Evolutionary conservation across 2,888 invertebrate genomes (phyloP).

Genomic region (Nasonia oneida): DNA sequence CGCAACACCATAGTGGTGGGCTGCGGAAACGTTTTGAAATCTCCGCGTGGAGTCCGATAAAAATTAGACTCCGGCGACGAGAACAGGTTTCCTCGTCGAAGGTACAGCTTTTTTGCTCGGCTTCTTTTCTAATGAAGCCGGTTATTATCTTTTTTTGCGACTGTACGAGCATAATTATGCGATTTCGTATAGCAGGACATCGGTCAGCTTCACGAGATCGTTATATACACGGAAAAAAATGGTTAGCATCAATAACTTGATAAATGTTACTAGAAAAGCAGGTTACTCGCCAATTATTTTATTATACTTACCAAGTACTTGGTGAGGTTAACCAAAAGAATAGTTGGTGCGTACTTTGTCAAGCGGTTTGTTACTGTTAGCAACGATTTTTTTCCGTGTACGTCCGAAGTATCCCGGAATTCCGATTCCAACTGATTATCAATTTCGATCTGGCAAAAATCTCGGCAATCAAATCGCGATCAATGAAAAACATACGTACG

Average conservation of each 20-base stretch:
- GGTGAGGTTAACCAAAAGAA: too few relatives aligned
- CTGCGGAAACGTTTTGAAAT: not conserved
- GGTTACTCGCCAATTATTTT: too few relatives aligned
- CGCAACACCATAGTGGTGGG: not conserved
- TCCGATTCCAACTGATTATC: not conserved
- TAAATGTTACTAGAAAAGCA: too few relatives aligned
- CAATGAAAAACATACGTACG: not conserved
- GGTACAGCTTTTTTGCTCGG: not conserved
- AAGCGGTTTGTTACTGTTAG: too few relatives aligned
- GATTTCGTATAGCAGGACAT: not conserved
- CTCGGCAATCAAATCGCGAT: not conserved
- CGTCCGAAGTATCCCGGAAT: not conserved
- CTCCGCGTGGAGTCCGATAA: not conserved
- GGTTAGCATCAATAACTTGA: too few relatives aligned
- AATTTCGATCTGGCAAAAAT: not conserved
- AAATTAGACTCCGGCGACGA: not conserved
- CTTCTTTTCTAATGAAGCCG: slow-evolving; percentile 2
- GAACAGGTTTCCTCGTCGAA: not conserved
- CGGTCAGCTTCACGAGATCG: not conserved
- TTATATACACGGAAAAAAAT: not conserved
- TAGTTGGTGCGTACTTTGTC: too few relatives aligned
- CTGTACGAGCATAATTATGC: not conserved
- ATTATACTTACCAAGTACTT: too few relatives aligned
- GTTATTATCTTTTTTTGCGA: not conserved
- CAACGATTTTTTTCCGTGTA: too few relatives aligned